Evolutionary conservation across 2,113 vertebrate genomes (phyloP).

Genomic region (Rattus rattus): DNA sequence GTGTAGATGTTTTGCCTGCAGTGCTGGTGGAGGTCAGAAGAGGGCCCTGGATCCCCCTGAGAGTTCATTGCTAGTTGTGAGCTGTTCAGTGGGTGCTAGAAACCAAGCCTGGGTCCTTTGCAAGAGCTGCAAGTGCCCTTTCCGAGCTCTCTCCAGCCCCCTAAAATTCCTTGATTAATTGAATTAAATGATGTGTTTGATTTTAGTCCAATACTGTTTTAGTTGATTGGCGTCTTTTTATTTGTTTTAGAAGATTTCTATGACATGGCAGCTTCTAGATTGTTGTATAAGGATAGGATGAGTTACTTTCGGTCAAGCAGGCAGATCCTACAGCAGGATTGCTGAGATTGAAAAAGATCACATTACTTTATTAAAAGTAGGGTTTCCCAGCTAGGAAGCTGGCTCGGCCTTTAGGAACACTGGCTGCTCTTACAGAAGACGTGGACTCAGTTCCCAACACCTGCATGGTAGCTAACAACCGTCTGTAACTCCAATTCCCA

Average conservation of each 20-base stretch:
- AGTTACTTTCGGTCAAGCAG: constrained; percentile 9
- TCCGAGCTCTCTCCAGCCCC: not conserved
- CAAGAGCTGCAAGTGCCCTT: not conserved
- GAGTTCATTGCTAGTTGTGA: not conserved
- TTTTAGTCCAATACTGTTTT: constrained; percentile 39
- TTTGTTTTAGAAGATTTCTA: constrained; percentile 41
- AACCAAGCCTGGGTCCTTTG: not conserved
- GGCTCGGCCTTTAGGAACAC: not conserved
- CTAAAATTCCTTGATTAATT: not conserved
- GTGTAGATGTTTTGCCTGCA: not conserved
- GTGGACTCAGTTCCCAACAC: not conserved
- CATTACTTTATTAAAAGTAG: not conserved
- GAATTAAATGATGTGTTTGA: constrained; percentile 23
- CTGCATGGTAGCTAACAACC: not conserved
- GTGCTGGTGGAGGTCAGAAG: not conserved
- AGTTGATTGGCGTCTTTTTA: constrained; percentile 15
- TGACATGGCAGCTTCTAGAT: constrained; percentile 13
- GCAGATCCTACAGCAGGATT: not conserved
- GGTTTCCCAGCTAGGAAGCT: not conserved
- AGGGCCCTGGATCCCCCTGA: not conserved
- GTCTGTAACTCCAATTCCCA: not conserved
- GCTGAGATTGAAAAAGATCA: constrained; percentile 18
- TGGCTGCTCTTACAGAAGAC: not conserved
- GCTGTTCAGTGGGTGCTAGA: not conserved
- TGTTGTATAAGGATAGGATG: not conserved